Conservation (phyloP, 2,113 vertebrate genomes). For the Charina bottae region DNA sequence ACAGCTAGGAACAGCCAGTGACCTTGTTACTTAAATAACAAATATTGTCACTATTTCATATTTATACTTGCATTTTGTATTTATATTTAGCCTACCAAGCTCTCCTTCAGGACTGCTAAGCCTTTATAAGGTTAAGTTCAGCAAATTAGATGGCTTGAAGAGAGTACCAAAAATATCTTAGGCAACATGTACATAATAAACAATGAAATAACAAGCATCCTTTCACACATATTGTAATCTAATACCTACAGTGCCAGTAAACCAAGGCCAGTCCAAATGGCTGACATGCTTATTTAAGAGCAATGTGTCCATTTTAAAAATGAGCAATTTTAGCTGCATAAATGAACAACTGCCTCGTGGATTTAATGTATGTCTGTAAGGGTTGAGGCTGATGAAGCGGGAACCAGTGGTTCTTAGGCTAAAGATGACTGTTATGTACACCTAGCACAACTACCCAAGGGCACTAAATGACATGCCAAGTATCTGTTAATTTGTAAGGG, state of each 20-base stretch:
- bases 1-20: slow-evolving; percentile 71
- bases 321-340: slow-evolving; percentile 7
- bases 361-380: slow-evolving; percentile 6
- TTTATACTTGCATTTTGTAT: slow-evolving; percentile 24
- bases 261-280: background rate
- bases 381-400: background rate
- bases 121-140: slow-evolving; percentile 17
- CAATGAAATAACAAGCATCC: background rate
- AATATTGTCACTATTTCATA: slow-evolving; percentile 56
- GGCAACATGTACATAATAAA: background rate
- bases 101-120: slow-evolving; percentile 19
- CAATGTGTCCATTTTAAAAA: slow-evolving; percentile 9
- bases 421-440: background rate
- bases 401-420: background rate
- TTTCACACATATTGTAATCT: fast-evolving
- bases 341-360: background rate
- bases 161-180: background rate
- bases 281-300: background rate
- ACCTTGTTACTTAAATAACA: slow-evolving; percentile 75
- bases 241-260: background rate
- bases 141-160: slow-evolving; percentile 12
- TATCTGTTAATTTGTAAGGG: background rate
- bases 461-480: background rate
- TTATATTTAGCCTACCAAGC: slow-evolving; percentile 37
- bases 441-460: background rate